phyloP scores from a whole-genome alignment of 2,113 vertebrate species.

The Casuarius casuarius region DNA sequence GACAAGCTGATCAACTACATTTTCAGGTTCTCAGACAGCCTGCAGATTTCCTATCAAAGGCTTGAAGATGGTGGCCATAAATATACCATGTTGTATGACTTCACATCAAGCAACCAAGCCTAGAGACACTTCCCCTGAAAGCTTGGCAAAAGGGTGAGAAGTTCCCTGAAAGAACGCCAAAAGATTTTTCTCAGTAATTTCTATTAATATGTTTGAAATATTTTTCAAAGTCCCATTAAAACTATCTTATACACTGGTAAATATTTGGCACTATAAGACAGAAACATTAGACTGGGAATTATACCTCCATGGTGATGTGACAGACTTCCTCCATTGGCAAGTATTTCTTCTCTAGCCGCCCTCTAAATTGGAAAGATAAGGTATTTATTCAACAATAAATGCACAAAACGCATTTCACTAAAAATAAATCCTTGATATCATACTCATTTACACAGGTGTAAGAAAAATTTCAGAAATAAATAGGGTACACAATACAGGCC shows the following conservation, averaged over 20 bases:
- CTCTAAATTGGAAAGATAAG: conserved; percentile 78
- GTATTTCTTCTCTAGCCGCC: conserved; percentile 96
- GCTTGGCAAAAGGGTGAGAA: background rate
- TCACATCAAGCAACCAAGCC: background rate
- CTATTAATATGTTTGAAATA: background rate
- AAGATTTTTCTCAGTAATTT: background rate
- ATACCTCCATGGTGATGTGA: conserved; percentile 99
- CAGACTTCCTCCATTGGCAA: conserved; percentile 97
- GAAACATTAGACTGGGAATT: conserved; percentile 25
- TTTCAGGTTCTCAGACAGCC: background rate
- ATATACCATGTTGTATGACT: background rate
- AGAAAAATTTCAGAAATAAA: background rate
- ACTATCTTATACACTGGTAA: background rate
- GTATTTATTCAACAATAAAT: conserved; percentile 3
- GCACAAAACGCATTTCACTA: background rate
- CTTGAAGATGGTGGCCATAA: background rate
- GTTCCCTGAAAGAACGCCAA: background rate
- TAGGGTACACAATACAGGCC: background rate
- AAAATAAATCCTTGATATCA: background rate
- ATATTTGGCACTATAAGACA: background rate
- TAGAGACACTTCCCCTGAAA: background rate
- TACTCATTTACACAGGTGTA: background rate
- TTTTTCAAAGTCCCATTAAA: background rate
- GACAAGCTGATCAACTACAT: background rate
- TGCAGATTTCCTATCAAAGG: background rate